Conservation (phyloP, 2,113 vertebrate species). For the Nipponia nippon region DNA sequence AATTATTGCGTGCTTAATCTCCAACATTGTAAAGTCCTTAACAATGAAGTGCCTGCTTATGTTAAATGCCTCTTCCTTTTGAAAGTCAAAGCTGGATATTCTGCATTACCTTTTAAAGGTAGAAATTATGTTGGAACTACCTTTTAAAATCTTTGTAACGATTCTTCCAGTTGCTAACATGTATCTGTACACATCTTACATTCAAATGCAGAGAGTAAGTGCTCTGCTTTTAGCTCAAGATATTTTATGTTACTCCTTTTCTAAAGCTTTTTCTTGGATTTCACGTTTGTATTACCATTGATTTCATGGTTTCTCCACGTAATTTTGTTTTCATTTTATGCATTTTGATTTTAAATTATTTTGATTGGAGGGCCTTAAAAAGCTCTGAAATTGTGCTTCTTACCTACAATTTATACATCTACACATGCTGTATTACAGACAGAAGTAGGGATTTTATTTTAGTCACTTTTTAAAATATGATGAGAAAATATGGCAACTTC, state of each 20-base stretch:
- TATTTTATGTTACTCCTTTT: background rate
- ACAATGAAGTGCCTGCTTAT: background rate
- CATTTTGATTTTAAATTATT: background rate
- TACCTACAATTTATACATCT: background rate
- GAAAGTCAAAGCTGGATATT: background rate
- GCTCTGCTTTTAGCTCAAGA: background rate
- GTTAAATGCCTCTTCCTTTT: background rate
- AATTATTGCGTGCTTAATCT: background rate
- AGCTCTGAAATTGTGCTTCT: background rate
- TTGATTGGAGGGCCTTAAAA: background rate
- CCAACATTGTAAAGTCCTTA: background rate
- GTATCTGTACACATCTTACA: background rate
- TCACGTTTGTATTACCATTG: background rate
- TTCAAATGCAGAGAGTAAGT: background rate
- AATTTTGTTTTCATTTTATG: background rate
- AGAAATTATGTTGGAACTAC: background rate
- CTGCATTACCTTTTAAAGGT: background rate
- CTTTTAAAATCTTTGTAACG: background rate
- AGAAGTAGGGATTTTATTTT: background rate
- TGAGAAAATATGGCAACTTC: background rate
- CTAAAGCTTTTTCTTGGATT: background rate
- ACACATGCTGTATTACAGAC: background rate
- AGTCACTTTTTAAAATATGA: background rate
- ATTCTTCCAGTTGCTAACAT: background rate
- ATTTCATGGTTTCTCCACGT: background rate